phyloP scores from a whole-genome alignment of 2,888 invertebrate species.

The Herminia tarsipennalis region DNA sequence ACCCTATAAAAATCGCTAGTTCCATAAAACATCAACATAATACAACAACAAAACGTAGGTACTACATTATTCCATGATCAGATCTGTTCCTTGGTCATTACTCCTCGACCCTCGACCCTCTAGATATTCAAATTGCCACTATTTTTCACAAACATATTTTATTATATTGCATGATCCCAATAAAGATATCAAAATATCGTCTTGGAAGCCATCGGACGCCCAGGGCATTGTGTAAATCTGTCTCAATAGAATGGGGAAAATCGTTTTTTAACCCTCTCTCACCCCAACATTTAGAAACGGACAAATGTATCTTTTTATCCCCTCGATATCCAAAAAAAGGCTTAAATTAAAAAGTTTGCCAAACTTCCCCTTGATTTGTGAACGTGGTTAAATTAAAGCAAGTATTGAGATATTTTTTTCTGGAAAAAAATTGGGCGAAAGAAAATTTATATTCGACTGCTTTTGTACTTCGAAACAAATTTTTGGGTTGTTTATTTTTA shows the following conservation, averaged over 20 bases:
- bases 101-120: conserved; percentile 31
- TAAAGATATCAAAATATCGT: conserved; percentile 68
- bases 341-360: conserved; percentile 44
- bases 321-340: conserved; percentile 50
- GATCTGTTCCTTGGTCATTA: conserved; percentile 36
- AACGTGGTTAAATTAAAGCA: conserved; percentile 37
- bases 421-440: conserved; percentile 5
- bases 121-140: conserved; percentile 46
- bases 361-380: conserved; percentile 43
- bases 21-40: neutral
- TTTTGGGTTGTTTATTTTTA: neutral
- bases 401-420: conserved; percentile 25
- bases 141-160: conserved; percentile 53
- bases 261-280: conserved; percentile 67
- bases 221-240: conserved; percentile 70
- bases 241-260: conserved; percentile 66
- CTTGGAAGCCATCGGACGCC: conserved; percentile 53
- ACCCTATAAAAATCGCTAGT: neutral
- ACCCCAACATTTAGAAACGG: conserved; percentile 42
- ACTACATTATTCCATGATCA: conserved; percentile 12
- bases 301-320: conserved; percentile 60
- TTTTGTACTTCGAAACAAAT: neutral
- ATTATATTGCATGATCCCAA: conserved; percentile 57
- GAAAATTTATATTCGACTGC: conserved; percentile 8
- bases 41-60: conserved; percentile 7